phyloP scores from a whole-genome alignment of 2,113 vertebrate genomes.

The Passerina amoena region DNA sequence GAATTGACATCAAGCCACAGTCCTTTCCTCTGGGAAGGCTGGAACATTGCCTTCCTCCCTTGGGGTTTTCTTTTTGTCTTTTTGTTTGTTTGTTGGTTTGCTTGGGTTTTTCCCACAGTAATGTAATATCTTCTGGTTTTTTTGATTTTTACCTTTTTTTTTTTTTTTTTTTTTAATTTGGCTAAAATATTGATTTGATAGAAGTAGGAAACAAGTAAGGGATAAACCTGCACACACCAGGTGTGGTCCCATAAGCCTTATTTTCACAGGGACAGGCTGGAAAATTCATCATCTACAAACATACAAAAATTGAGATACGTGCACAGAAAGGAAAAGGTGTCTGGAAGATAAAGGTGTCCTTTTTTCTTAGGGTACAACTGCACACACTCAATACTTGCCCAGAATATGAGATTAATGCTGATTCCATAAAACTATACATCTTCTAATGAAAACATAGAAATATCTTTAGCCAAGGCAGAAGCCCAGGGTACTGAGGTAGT shows the following conservation, averaged over 20 bases:
- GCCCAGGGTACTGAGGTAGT: background rate
- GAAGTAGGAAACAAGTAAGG: background rate
- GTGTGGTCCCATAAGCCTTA: background rate
- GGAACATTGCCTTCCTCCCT: background rate
- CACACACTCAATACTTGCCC: background rate
- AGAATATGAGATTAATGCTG: constrained; percentile 35
- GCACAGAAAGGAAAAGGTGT: background rate
- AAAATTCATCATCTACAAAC: background rate
- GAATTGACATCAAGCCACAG: background rate
- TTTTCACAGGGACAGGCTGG: background rate
- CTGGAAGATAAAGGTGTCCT: background rate
- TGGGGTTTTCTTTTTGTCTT: background rate
- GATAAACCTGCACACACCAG: background rate
- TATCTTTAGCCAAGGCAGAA: background rate
- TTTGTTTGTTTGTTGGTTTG: background rate
- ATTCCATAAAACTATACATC: constrained; percentile 42
- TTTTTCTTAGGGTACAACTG: background rate
- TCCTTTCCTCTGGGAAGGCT: background rate
- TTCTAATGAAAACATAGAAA: constrained; percentile 40
- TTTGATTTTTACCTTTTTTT: background rate
- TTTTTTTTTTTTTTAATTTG: background rate
- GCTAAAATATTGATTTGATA: background rate
- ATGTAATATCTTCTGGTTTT: background rate
- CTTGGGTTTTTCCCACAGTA: background rate
- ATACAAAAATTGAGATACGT: background rate